Base-by-base conservation (phyloP, 2,797 vertebrate species). In the Sebastes cheni region DNA sequence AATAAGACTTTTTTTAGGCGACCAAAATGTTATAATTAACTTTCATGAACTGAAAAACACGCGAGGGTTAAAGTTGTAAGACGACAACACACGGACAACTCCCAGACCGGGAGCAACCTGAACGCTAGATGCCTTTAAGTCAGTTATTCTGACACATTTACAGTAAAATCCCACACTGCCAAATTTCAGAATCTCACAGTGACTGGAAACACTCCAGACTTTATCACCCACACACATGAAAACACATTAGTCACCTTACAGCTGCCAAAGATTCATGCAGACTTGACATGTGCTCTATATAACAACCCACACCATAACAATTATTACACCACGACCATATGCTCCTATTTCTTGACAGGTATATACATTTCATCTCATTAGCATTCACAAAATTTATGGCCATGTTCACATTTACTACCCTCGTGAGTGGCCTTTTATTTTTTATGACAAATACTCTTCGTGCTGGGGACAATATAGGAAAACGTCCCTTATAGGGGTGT, bases 341-440 rank as follows among this genome's bases (percentile, higher is more conserved):
- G 72, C 29, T 75, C 72, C 67, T 29, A 20, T 67, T 75, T 27
- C 65, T 59, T 58, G 54, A 59, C 36, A 56, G 58, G 36, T 68
- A 52, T 42, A 39, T 30, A 29, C 30, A 66, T 76, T 67, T 84
- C 60, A 62, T 75, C 67, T 80, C 71, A 66, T 88, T 84, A 77
- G 66, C 72, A 79, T 75, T 83, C 46, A 25, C 36, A 27, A 72
- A 62, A 62, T 75, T 80, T 80, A 86, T 50, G 54, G 68, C 72
- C 75, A 32, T 8, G 59, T 42, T 83, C 42, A 76, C 13, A 70
- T 88, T 89, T 78, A 83, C 67, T 59, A 52, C 54, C 72, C 67
- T 62, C 30, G 1, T 29, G 62, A 76, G 60, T 36, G 55, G 23
- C 60, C 42, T 67, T 55, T 83, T 20, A 25, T 56, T 74, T 59